A percentile compares a stretch with the other conserved stretches of the same genome.
phyloP scores from a whole-genome alignment of 2,888 invertebrate species.

The Tipula confusa region DNA sequence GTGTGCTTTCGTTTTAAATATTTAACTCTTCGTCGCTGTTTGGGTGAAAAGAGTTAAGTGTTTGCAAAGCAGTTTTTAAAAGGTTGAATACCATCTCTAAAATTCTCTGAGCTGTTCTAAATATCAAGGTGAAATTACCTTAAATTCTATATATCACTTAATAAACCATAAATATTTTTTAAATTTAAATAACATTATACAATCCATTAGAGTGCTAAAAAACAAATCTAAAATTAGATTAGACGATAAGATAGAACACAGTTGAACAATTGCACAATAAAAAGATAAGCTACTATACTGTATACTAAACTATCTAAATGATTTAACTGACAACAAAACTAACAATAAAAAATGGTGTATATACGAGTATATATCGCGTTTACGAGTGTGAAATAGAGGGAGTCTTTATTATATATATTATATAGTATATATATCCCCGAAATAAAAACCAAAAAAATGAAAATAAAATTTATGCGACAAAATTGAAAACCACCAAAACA shows the following conservation, averaged over 20 bases:
- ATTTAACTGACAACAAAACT: conserved; percentile 16
- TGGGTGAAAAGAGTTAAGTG: no score
- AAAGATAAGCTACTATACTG: background rate
- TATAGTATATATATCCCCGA: background rate
- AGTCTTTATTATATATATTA: background rate
- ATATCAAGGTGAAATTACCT: background rate
- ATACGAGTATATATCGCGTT: background rate
- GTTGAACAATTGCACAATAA: conserved; percentile 3
- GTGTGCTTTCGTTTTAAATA: no score
- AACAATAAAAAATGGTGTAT: background rate
- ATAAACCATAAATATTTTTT: background rate
- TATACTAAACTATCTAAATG: conserved; percentile 3
- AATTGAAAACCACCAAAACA: background rate
- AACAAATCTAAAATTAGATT: conserved; percentile 12
- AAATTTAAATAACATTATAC: background rate
- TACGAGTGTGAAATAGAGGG: conserved; percentile 3
- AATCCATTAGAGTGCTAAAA: conserved; percentile 8
- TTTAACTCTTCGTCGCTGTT: no score
- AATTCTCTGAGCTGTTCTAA: background rate
- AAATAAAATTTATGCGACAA: conserved; percentile 20
- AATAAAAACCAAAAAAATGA: background rate
- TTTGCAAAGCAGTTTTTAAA: no score
- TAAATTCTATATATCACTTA: background rate
- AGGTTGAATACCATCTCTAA: no score
- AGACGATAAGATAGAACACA: background rate